Percentiles rank a stretch among this genome's conserved stretches.
Evolutionary conservation across 2,113 vertebrate species (phyloP).

Genomic region (Apaloderma vittatum): DNA sequence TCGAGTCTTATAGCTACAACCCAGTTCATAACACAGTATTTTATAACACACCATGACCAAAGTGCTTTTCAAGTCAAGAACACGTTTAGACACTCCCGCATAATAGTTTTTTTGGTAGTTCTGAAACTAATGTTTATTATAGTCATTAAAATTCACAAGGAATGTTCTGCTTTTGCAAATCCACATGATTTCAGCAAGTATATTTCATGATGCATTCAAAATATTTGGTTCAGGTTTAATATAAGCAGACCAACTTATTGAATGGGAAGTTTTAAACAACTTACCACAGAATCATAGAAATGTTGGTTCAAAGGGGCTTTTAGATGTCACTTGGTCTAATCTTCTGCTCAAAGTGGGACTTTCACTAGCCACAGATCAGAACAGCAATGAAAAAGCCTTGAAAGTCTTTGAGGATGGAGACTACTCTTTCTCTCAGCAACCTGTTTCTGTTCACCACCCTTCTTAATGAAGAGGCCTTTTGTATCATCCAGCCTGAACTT

Average conservation of each 20-base stretch:
- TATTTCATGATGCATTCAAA: neutral
- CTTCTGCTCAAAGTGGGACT: neutral
- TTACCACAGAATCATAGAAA: neutral
- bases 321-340: neutral
- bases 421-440: neutral
- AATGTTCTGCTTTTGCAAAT: neutral
- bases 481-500: neutral
- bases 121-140: neutral
- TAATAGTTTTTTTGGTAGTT: neutral
- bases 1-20: neutral
- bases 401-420: neutral
- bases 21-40: neutral
- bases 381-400: neutral
- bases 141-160: neutral
- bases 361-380: neutral
- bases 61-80: neutral
- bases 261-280: neutral
- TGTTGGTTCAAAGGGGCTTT: neutral
- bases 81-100: rapidly evolving
- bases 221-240: neutral
- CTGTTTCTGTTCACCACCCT: neutral
- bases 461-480: neutral
- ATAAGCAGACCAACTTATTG: neutral
- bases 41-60: neutral
- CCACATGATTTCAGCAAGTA: neutral